Evolutionary conservation across 30 jellyfish, hydroid and myxozoan species (phyloP).

Genomic region (Phacellophora camtschatica): DNA sequence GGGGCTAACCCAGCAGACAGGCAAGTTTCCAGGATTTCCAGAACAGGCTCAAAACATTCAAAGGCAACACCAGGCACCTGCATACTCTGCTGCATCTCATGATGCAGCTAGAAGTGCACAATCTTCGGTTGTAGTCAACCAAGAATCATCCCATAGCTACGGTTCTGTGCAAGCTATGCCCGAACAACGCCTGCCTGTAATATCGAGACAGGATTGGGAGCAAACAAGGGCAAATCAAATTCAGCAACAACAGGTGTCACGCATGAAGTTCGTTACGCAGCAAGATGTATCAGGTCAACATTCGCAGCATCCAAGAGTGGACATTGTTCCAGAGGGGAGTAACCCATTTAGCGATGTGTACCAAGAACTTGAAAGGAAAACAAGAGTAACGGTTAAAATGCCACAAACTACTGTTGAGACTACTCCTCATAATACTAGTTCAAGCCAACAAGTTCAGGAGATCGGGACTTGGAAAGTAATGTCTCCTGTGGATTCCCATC

Average conservation of each 20-base stretch:
- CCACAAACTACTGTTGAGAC: conserved; percentile 27
- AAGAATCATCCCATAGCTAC: neutral
- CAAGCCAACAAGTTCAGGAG: neutral
- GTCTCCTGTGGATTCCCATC: neutral
- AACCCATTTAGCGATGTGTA: conserved; percentile 59
- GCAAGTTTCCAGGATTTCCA: neutral
- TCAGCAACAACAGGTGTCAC: conserved; percentile 14
- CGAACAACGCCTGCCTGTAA: neutral
- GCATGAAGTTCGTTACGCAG: neutral
- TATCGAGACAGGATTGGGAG: conserved; percentile 15
- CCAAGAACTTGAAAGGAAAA: conserved; percentile 54
- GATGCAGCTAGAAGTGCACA: neutral
- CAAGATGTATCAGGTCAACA: neutral
- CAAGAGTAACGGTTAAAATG: neutral
- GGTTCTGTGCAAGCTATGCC: neutral
- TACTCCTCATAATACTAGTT: neutral
- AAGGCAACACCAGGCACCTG: neutral
- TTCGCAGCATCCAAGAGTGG: conserved; percentile 23
- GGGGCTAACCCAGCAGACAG: neutral
- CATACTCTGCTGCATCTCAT: neutral
- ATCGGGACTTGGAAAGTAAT: conserved; percentile 32
- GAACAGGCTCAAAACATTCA: neutral
- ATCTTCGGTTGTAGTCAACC: neutral
- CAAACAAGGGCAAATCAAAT: neutral
- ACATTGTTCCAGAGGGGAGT: conserved; percentile 55